Percentiles rank a stretch among this genome's conserved stretches.
These are phyloP conservation scores for Momotus momota DNA, from an alignment of 2,797 vertebrate species.

Conservation along the genomic window DNA sequence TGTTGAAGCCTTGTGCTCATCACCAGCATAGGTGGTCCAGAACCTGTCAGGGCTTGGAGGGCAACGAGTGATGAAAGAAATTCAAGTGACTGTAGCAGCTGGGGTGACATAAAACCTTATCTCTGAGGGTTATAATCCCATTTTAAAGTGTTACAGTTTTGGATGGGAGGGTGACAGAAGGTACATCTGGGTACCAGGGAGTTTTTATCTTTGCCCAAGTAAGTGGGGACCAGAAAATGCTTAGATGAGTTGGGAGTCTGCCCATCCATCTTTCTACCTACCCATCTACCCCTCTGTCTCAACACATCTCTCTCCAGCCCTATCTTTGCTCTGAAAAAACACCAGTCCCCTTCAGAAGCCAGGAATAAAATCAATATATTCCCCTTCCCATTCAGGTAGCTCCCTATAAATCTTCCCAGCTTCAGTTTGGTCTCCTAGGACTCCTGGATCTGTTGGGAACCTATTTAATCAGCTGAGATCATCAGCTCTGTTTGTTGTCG, in stretches of 20 bases:
- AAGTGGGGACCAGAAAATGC: neutral
- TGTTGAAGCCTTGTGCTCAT: neutral
- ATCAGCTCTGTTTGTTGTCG: constrained; percentile 25
- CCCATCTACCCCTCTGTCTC: neutral
- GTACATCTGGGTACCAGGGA: neutral
- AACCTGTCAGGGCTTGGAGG: neutral
- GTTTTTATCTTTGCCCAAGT: neutral
- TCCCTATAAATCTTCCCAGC: constrained; percentile 63
- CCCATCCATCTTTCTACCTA: neutral
- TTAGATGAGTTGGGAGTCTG: neutral
- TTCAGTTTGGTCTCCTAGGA: constrained; percentile 63
- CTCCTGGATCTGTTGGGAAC: neutral
- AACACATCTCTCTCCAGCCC: neutral
- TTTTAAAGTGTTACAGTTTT: neutral
- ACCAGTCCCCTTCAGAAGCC: neutral
- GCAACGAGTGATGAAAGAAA: neutral
- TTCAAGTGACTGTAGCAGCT: neutral
- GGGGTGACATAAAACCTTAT: neutral
- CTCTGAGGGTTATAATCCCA: neutral
- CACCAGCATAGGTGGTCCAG: neutral
- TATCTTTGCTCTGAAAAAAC: neutral
- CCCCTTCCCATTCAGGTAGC: constrained; percentile 52
- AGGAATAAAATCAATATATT: constrained; percentile 23
- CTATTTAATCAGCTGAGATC: constrained; percentile 61
- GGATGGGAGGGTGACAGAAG: neutral